phyloP scores from a whole-genome alignment of 2,113 vertebrate genomes.

The Passer domesticus region DNA sequence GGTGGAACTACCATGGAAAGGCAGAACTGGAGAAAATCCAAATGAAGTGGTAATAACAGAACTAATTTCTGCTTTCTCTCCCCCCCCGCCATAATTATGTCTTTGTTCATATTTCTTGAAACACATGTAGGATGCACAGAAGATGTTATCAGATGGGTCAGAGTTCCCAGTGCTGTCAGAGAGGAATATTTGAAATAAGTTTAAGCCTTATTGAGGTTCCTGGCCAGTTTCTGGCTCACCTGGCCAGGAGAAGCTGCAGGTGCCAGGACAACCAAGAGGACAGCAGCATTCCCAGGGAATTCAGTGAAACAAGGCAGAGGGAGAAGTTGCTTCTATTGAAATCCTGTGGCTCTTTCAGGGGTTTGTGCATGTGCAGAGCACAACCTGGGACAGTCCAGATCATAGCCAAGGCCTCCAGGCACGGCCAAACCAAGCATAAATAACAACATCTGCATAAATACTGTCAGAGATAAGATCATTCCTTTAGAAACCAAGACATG shows the following conservation, averaged over 20 bases:
- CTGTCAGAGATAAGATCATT: background rate
- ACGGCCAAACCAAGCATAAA: background rate
- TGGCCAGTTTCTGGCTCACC: background rate
- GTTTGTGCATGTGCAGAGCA: rapidly evolving
- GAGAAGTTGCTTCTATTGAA: background rate
- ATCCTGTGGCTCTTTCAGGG: background rate
- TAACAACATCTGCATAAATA: background rate
- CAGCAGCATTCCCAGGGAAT: background rate
- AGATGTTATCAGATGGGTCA: background rate
- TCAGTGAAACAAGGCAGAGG: background rate
- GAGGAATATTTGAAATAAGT: background rate
- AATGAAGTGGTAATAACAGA: background rate
- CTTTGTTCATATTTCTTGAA: background rate
- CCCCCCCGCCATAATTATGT: background rate
- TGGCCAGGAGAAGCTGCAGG: rapidly evolving
- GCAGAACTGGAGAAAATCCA: background rate
- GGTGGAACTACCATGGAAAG: background rate
- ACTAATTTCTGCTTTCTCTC: background rate
- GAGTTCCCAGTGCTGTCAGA: background rate
- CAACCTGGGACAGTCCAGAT: background rate
- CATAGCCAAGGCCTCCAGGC: background rate
- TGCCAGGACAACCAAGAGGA: rapidly evolving
- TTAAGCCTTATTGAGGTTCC: background rate
- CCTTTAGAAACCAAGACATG: background rate
- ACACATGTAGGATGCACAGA: rapidly evolving